phyloP scores from a whole-genome alignment of 2,888 invertebrate species.

The Drosophila stalkeri region DNA sequence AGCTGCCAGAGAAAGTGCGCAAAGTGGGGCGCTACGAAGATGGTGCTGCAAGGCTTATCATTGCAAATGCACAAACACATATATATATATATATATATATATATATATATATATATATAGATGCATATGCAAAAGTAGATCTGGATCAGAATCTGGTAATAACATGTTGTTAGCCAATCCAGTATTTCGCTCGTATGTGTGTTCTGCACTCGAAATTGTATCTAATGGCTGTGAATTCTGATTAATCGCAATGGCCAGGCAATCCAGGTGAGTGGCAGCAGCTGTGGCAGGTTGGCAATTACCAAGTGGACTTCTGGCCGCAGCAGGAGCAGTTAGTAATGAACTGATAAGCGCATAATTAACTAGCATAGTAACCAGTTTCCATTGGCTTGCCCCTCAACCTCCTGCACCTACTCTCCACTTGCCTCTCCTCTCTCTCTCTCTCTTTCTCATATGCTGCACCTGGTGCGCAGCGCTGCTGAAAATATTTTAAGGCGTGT shows the following conservation, averaged over 20 bases:
- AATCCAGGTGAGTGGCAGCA: constrained; percentile 32
- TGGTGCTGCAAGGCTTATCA: constrained; percentile 46
- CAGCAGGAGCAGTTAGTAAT: constrained; percentile 58
- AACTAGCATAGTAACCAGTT: constrained; percentile 50
- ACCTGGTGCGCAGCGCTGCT: constrained; percentile 30
- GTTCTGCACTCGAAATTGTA: constrained; percentile 37
- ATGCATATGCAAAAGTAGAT: constrained; percentile 48
- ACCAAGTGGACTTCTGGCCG: constrained; percentile 12
- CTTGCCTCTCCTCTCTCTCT: not conserved
- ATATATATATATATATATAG: not conserved
- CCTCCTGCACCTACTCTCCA: not conserved
- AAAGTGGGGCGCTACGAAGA: constrained; percentile 20
- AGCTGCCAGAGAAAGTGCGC: constrained; percentile 60
- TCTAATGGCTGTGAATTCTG: constrained; percentile 61
- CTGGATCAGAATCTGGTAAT: constrained; percentile 51
- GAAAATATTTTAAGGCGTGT: constrained; percentile 71
- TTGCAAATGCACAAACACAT: constrained; percentile 26
- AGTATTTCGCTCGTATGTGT: constrained; percentile 11
- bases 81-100: not conserved
- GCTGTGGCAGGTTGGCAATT: constrained; percentile 42
- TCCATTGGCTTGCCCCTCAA: not conserved
- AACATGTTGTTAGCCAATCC: constrained; percentile 31
- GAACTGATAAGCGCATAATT: constrained; percentile 80
- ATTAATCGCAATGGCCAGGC: constrained; percentile 58
- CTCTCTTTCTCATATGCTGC: constrained; percentile 8